Conservation (phyloP, 2,888 invertebrate species). For the Chymomyza procnemis region DNA sequence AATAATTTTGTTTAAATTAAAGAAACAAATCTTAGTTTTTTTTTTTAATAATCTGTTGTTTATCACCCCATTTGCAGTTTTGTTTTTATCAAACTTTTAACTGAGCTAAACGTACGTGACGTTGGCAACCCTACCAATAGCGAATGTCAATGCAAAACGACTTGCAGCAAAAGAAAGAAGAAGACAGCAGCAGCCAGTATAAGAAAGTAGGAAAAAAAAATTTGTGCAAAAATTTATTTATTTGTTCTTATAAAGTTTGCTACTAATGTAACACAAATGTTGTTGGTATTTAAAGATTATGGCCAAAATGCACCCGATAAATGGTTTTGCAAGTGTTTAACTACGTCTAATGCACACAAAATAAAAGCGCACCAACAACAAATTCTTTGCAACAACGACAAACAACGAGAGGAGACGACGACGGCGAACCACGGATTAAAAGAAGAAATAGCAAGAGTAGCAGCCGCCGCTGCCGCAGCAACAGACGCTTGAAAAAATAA, state of each 20-base stretch:
- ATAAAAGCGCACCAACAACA: slow-evolving; percentile 57
- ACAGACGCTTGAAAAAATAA: slow-evolving; percentile 29
- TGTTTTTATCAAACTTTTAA: not conserved
- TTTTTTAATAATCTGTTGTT: not conserved
- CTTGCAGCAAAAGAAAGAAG: not conserved
- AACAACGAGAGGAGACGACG: slow-evolving; percentile 37
- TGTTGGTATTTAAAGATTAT: slow-evolving; percentile 32
- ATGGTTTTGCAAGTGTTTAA: slow-evolving; percentile 61
- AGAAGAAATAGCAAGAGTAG: slow-evolving; percentile 43
- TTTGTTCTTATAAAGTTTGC: slow-evolving; percentile 50
- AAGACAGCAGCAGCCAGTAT: not conserved
- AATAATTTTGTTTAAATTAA: not conserved
- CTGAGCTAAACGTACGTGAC: not conserved
- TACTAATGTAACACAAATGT: slow-evolving; percentile 55
- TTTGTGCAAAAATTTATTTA: slow-evolving; percentile 52
- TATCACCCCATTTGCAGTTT: not conserved
- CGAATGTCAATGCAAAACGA: not conserved
- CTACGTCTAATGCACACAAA: slow-evolving; percentile 46
- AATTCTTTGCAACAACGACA: slow-evolving; percentile 45
- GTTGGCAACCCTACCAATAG: not conserved
- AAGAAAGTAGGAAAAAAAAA: slow-evolving; percentile 34
- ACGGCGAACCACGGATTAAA: slow-evolving; percentile 49
- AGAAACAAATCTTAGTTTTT: not conserved
- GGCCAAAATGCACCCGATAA: slow-evolving; percentile 48
- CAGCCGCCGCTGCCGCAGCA: slow-evolving; percentile 40